These are phyloP conservation scores for Channallabes apus DNA, from an alignment of 2,797 vertebrate species.

Conservation along the genomic window DNA sequence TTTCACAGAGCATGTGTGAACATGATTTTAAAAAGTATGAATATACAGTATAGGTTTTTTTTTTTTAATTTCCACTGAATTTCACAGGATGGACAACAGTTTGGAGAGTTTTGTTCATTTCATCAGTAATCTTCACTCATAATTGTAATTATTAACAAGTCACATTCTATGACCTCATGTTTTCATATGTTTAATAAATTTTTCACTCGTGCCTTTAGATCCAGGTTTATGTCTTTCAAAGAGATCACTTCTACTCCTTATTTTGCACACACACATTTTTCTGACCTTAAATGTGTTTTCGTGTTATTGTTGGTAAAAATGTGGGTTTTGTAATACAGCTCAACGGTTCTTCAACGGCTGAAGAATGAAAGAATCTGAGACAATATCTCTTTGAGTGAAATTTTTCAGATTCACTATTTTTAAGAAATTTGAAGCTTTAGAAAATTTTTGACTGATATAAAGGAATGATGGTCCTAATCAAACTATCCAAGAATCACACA, in stretches of 20 bases:
- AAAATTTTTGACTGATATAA: background rate
- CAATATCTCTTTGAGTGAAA: background rate
- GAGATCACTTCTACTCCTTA: background rate
- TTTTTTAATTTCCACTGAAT: background rate
- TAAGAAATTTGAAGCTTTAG: background rate
- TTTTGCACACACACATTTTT: constrained; percentile 2
- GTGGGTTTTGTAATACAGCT: constrained; percentile 23
- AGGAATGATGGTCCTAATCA: background rate
- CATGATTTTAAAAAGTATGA: constrained; percentile 13
- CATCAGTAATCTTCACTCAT: background rate
- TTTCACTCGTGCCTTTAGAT: background rate
- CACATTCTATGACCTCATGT: background rate
- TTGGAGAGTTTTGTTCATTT: background rate
- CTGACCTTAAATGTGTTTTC: constrained; percentile 23
- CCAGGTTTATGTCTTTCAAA: background rate
- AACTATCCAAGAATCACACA: background rate
- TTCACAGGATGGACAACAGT: background rate
- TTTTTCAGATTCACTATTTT: background rate
- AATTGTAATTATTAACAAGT: constrained; percentile 3
- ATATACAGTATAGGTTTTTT: constrained; percentile 12
- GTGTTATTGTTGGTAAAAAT: constrained; percentile 24
- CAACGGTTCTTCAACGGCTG: too few relatives aligned
- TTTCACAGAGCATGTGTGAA: constrained; percentile 8
- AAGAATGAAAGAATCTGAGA: background rate
- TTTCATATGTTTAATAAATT: background rate